phyloP scores from a whole-genome alignment of 2,113 vertebrate genomes.

The Arizona elegans region DNA sequence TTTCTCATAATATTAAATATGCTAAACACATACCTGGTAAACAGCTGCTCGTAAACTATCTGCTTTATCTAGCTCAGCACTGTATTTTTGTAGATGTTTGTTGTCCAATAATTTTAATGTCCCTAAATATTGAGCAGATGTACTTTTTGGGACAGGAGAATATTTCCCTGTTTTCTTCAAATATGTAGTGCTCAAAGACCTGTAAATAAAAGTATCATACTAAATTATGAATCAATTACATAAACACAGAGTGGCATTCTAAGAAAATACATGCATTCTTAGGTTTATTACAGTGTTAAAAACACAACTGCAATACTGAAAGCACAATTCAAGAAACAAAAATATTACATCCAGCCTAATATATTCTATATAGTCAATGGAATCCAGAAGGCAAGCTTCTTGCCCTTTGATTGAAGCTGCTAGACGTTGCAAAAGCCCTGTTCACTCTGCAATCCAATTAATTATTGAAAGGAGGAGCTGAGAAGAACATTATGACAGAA shows the following conservation, averaged over 20 bases:
- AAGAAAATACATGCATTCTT: not conserved
- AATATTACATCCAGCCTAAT: not conserved
- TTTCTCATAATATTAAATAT: not conserved
- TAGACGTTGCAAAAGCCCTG: not conserved
- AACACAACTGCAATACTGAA: not conserved
- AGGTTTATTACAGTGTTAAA: not conserved
- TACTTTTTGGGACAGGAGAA: slow-evolving; percentile 31
- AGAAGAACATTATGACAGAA: not conserved
- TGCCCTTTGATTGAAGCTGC: not conserved
- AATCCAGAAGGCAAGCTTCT: not conserved
- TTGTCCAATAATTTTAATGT: slow-evolving; percentile 82
- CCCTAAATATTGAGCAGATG: slow-evolving; percentile 81
- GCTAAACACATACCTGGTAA: slow-evolving; percentile 81
- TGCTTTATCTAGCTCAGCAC: slow-evolving; percentile 64
- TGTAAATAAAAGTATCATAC: slow-evolving; percentile 42
- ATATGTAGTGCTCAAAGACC: slow-evolving; percentile 52
- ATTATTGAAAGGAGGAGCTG: not conserved
- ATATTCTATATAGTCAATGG: not conserved
- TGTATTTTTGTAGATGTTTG: slow-evolving; percentile 63
- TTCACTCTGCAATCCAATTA: not conserved
- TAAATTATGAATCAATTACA: not conserved
- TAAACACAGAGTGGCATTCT: not conserved
- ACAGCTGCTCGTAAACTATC: slow-evolving; percentile 83
- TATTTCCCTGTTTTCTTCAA: slow-evolving; percentile 57
- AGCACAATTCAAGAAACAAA: not conserved